phyloP scores from a whole-genome alignment of 2,888 invertebrate species.

The Amphipoea oculea region DNA sequence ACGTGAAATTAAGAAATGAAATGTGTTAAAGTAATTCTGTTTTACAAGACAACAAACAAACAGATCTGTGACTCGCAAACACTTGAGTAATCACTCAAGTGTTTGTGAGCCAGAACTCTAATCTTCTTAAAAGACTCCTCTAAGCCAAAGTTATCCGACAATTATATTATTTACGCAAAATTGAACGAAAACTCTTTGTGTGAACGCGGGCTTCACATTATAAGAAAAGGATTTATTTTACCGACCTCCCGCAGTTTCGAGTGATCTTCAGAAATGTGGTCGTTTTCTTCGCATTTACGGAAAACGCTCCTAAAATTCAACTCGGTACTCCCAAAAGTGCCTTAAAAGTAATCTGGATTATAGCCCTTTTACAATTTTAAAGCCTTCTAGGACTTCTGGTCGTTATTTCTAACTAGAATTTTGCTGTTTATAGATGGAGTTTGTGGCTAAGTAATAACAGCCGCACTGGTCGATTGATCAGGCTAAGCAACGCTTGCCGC shows the following conservation, averaged over 20 bases:
- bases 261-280: constrained; percentile 48
- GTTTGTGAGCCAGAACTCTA: neutral
- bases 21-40: constrained; percentile 1
- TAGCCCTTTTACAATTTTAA: constrained; percentile 47
- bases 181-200: constrained; percentile 17
- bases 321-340: constrained; percentile 45
- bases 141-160: constrained; percentile 1
- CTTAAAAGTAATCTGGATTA: constrained; percentile 60
- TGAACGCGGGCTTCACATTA: constrained; percentile 16
- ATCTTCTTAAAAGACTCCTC: constrained; percentile 2
- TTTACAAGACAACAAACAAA: constrained; percentile 14
- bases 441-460: too few species aligned
- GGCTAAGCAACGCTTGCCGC: too few species aligned
- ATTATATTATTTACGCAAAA: constrained; percentile 24
- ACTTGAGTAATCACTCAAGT: constrained; percentile 22
- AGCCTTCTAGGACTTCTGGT: constrained; percentile 39
- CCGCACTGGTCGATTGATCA: too few species aligned
- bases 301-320: constrained; percentile 41
- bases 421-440: constrained; percentile 1
- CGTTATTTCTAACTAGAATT: constrained; percentile 25
- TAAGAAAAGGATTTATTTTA: constrained; percentile 35
- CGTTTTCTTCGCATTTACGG: constrained; percentile 43
- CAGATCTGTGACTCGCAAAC: neutral
- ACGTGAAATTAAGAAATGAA: neutral
- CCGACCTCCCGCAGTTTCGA: constrained; percentile 36